Conservation (phyloP, 92 coral and sea anemone genomes). For the Siderastrea siderea region DNA sequence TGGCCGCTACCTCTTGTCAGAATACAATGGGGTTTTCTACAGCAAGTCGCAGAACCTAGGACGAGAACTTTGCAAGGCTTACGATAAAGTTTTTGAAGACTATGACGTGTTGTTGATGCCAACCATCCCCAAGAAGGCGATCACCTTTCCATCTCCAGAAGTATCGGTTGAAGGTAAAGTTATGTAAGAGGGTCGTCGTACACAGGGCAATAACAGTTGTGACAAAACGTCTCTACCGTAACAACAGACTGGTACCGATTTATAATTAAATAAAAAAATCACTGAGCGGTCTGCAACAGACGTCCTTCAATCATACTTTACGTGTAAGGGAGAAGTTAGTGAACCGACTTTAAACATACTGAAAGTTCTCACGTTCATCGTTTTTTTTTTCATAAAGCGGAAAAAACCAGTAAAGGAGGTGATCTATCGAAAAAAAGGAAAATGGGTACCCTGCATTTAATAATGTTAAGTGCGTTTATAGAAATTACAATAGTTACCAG, state of each 20-base stretch:
- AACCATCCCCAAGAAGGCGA: constrained; percentile 65
- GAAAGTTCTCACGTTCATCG: no score
- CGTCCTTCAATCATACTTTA: no score
- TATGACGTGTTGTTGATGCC: constrained; percentile 82
- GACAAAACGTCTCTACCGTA: neutral
- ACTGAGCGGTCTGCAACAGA: no score
- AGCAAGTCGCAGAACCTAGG: constrained; percentile 77
- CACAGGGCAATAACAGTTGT: neutral
- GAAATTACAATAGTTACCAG: no score
- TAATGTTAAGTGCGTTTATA: no score
- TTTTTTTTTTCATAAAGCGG: no score
- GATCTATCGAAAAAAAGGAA: no score
- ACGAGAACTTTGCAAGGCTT: constrained; percentile 68
- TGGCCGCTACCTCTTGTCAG: constrained; percentile 53
- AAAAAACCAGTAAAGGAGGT: no score
- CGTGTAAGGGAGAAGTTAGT: no score
- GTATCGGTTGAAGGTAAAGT: constrained; percentile 43
- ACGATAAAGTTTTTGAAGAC: constrained; percentile 63
- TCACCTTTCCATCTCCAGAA: constrained; percentile 44
- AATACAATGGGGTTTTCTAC: constrained; percentile 61
- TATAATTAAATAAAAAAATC: neutral
- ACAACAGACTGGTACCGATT: neutral
- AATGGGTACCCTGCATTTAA: no score
- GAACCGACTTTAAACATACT: no score
- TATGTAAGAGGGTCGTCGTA: neutral